Evolutionary conservation across 2,113 vertebrate genomes (phyloP).

Genomic region (Oryzias curvinotus): DNA sequence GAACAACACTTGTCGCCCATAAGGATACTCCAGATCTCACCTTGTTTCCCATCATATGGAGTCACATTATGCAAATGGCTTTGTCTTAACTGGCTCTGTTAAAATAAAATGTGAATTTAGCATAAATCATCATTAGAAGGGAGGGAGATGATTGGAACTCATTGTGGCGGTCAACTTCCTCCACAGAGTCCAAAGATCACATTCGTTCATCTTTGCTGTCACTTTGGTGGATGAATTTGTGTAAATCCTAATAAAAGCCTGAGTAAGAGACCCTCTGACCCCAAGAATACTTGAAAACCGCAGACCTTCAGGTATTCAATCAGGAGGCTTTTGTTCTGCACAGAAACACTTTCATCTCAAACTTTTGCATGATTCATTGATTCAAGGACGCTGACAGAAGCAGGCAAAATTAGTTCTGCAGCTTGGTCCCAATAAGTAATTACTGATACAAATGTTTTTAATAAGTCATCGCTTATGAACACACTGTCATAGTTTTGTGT

Average conservation of each 20-base stretch:
- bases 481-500: neutral
- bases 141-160: neutral
- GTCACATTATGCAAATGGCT: too few species aligned
- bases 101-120: too few species aligned
- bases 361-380: neutral
- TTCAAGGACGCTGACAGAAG: neutral
- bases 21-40: too few species aligned
- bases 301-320: neutral
- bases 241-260: neutral
- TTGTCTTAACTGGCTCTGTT: too few species aligned
- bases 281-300: neutral
- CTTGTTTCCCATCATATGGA: too few species aligned
- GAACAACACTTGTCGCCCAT: too few species aligned
- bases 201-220: neutral
- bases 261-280: neutral
- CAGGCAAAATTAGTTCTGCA: too few species aligned
- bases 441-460: conserved; percentile 1
- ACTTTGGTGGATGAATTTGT: neutral
- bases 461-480: neutral
- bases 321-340: neutral
- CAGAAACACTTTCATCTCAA: neutral
- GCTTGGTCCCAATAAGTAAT: neutral
- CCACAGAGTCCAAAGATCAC: neutral
- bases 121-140: too few species aligned
- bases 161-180: neutral